Evolutionary conservation across 2,888 invertebrate species (phyloP).

Genomic region (Hyles lineata): DNA sequence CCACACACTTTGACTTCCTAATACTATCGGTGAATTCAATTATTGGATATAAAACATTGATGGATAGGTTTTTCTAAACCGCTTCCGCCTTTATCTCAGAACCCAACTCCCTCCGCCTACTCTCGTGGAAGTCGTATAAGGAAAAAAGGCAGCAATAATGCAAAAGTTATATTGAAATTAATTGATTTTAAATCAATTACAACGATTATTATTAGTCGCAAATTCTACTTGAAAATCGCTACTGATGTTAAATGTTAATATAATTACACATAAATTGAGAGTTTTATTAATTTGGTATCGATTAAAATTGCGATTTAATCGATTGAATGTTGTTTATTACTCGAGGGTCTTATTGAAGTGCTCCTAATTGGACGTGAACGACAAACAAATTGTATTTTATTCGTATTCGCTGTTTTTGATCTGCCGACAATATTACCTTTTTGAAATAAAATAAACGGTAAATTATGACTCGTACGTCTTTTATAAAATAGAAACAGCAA

Average conservation of each 20-base stretch:
- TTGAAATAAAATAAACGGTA: background rate
- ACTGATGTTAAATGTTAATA: background rate
- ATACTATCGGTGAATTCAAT: no score
- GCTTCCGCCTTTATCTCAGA: no score
- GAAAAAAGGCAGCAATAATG: background rate
- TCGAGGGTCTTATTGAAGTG: background rate
- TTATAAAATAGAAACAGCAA: no score
- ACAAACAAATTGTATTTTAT: constrained; percentile 8
- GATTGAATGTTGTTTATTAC: constrained; percentile 18
- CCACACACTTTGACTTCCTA: no score
- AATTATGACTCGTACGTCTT: background rate
- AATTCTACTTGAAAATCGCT: background rate
- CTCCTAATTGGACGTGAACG: constrained; percentile 13
- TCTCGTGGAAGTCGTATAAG: background rate
- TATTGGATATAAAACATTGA: no score
- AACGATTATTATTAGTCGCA: background rate
- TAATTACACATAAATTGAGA: constrained; percentile 13
- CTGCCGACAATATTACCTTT: background rate
- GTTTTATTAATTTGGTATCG: constrained; percentile 9
- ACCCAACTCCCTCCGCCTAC: no score
- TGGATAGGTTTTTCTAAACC: no score
- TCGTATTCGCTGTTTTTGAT: background rate
- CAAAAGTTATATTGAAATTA: background rate
- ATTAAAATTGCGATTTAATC: constrained; percentile 9
- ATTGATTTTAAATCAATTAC: constrained; percentile 4